Conservation (phyloP, 1,140 invertebrate species). For the Saxidomus purpurata region DNA sequence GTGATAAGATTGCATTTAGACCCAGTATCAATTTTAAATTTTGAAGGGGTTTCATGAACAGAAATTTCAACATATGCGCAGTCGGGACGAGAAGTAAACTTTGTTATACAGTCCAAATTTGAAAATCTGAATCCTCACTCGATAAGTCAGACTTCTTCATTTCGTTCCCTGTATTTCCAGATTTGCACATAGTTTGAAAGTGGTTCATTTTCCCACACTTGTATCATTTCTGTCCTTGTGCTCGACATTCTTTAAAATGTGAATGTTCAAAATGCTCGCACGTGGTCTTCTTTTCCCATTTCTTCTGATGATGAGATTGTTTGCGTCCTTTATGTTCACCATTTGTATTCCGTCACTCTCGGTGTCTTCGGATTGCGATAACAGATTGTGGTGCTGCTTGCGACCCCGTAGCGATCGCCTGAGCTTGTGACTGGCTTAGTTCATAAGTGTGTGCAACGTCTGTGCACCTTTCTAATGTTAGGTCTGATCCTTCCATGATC, state of each 20-base stretch:
- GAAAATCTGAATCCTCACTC: conserved; percentile 11
- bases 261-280: no score
- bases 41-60: background rate
- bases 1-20: background rate
- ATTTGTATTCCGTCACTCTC: no score
- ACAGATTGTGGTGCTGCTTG: no score
- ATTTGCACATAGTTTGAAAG: background rate
- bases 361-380: no score
- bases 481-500: no score
- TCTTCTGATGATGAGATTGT: no score
- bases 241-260: background rate
- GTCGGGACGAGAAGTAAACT: conserved; percentile 15
- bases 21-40: conserved; percentile 27
- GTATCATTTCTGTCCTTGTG: background rate
- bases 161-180: background rate
- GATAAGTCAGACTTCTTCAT: background rate
- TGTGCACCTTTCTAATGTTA: no score
- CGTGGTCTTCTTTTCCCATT: no score
- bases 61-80: background rate
- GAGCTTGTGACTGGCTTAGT: no score
- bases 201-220: conserved; percentile 45
- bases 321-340: no score
- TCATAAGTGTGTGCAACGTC: no score
- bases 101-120: background rate
- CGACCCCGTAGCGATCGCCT: no score